These are phyloP conservation scores for Epicampocera succincta DNA, from an alignment of 2,888 invertebrate species.

Conservation along the genomic window DNA sequence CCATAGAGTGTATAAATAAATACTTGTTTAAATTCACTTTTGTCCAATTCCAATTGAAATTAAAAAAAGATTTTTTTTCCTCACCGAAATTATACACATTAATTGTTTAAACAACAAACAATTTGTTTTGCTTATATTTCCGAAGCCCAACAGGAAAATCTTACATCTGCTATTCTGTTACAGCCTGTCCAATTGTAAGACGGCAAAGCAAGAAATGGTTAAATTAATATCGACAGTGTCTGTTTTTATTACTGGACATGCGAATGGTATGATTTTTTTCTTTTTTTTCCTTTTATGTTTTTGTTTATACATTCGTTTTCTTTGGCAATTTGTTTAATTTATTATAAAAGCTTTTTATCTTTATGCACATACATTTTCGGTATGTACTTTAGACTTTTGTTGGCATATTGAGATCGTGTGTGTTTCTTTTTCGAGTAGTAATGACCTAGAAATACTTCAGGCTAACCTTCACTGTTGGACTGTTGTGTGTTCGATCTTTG, in stretches of 20 bases:
- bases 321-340: slow-evolving; percentile 58
- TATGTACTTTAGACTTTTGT: neutral
- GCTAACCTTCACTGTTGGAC: slow-evolving; percentile 39
- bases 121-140: slow-evolving; percentile 22
- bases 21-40: slow-evolving; percentile 31
- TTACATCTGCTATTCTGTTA: slow-evolving; percentile 38
- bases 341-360: slow-evolving; percentile 31
- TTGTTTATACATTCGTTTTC: slow-evolving; percentile 24
- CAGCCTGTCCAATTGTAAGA: slow-evolving; percentile 38
- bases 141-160: slow-evolving; percentile 8
- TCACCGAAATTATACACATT: slow-evolving; percentile 21
- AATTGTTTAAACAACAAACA: slow-evolving; percentile 52
- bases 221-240: slow-evolving; percentile 37
- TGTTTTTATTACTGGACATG: slow-evolving; percentile 39
- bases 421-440: slow-evolving; percentile 23
- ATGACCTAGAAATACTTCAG: slow-evolving; percentile 40
- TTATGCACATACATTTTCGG: neutral
- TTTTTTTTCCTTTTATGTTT: slow-evolving; percentile 12
- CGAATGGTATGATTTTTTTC: slow-evolving; percentile 14
- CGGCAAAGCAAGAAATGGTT: slow-evolving; percentile 4
- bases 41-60: slow-evolving; percentile 21
- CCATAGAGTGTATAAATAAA: slow-evolving; percentile 49
- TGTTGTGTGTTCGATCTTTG: slow-evolving; percentile 20
- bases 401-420: neutral
- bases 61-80: neutral